Percentiles rank a stretch among this genome's conserved stretches.
These are phyloP conservation scores for Leistus spinibarbis DNA, from an alignment of 2,888 invertebrate species.

Conservation along the genomic window DNA sequence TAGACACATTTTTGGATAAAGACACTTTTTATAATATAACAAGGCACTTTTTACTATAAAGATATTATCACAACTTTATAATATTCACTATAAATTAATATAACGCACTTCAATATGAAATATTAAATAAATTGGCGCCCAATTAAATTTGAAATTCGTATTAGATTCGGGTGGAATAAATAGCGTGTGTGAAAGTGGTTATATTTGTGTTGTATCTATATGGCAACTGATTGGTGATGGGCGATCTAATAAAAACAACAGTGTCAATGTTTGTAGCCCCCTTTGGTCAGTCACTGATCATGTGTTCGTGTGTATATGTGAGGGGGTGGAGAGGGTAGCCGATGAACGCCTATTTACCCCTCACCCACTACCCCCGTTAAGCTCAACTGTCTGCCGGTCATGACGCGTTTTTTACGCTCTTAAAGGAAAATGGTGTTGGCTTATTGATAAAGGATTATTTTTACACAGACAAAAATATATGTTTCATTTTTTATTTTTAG, in stretches of 20 bases:
- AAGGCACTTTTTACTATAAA: too few relatives aligned
- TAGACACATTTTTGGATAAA: too few relatives aligned
- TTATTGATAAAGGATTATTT: too few relatives aligned
- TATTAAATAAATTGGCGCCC: too few relatives aligned
- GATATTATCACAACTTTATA: too few relatives aligned
- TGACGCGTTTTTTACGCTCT: not conserved
- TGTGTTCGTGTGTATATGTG: not conserved
- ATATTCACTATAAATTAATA: too few relatives aligned
- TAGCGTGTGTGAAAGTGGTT: not conserved
- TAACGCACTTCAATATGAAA: too few relatives aligned
- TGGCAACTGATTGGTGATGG: not conserved
- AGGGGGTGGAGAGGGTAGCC: not conserved
- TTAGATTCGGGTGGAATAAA: too few relatives aligned
- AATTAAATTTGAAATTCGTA: too few relatives aligned
- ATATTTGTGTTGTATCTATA: not conserved
- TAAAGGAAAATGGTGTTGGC: not conserved
- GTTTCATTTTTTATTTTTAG: too few relatives aligned
- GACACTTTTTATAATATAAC: too few relatives aligned
- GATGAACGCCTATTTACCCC: not conserved
- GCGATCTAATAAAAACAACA: constrained; percentile 6
- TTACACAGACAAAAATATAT: too few relatives aligned
- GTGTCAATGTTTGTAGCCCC: constrained; percentile 2
- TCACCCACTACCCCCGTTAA: not conserved
- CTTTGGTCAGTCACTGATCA: not conserved
- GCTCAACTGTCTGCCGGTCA: not conserved